A percentile compares a stretch with the other conserved stretches of the same genome.
Evolutionary conservation across 2,797 vertebrate genomes (phyloP).

Genomic region (Crax fasciolata): DNA sequence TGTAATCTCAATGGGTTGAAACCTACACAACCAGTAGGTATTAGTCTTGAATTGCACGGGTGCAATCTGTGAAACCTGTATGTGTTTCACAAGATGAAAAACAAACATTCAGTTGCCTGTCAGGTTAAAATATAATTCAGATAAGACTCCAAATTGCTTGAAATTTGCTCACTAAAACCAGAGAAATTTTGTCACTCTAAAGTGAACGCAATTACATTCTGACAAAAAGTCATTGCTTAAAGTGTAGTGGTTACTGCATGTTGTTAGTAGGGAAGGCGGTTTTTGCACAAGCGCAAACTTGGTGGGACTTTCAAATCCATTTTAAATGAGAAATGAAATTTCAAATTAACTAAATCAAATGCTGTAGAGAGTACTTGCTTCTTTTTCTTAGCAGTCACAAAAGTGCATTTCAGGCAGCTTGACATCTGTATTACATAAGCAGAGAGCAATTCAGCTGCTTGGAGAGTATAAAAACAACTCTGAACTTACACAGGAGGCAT

Average conservation of each 20-base stretch:
- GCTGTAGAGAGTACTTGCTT: conserved; percentile 4
- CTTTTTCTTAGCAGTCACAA: conserved; percentile 57
- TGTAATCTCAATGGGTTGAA: neutral
- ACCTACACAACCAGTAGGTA: neutral
- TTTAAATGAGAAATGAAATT: neutral
- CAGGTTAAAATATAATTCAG: neutral
- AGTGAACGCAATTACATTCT: neutral
- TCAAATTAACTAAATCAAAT: neutral
- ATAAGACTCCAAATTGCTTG: neutral
- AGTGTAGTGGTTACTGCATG: neutral
- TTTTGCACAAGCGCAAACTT: neutral
- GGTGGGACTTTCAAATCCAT: neutral
- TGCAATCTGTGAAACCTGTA: neutral
- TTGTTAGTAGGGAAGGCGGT: neutral
- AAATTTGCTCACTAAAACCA: neutral
- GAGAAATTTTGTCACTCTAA: neutral
- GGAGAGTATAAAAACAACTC: conserved; percentile 75
- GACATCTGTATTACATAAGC: conserved; percentile 81
- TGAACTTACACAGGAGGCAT: conserved; percentile 75
- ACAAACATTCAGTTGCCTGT: neutral
- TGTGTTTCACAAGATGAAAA: neutral
- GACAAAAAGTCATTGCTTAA: neutral
- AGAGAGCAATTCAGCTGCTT: conserved; percentile 74
- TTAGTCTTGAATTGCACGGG: neutral
- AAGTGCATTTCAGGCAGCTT: conserved; percentile 69